phyloP scores from a whole-genome alignment of 2,113 vertebrate species.

The Mus musculus region DNA sequence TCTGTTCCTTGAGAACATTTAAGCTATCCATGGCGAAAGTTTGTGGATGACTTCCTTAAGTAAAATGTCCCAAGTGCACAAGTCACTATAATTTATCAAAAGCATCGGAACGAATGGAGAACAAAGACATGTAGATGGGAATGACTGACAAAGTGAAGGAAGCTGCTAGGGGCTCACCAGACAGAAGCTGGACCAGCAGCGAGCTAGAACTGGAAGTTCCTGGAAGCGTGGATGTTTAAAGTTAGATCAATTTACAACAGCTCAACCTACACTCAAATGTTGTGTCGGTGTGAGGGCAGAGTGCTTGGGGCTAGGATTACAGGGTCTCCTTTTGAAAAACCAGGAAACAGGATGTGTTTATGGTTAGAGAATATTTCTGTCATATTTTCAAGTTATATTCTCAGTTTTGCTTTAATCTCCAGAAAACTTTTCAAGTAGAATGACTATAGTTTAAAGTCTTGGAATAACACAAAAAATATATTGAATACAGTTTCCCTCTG shows the following conservation, averaged over 20 bases:
- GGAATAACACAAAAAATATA: background rate
- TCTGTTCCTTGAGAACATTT: background rate
- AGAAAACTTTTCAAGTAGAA: slow-evolving; percentile 12
- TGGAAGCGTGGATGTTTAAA: background rate
- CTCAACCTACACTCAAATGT: background rate
- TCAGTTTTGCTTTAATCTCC: background rate
- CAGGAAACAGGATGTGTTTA: background rate
- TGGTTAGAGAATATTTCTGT: slow-evolving; percentile 33
- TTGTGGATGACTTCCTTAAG: background rate
- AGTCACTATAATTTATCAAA: slow-evolving; percentile 43
- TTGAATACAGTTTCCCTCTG: background rate
- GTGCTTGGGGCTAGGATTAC: background rate
- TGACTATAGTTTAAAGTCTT: slow-evolving; percentile 46
- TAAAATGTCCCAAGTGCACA: slow-evolving; percentile 30
- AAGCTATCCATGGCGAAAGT: background rate
- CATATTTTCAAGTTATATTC: slow-evolving; percentile 36
- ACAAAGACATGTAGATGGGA: background rate
- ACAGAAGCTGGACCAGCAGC: background rate
- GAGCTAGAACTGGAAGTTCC: background rate
- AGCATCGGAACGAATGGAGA: slow-evolving; percentile 6
- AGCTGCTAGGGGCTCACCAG: background rate
- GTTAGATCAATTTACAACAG: slow-evolving; percentile 41
- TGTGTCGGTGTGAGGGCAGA: background rate
- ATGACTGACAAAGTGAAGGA: background rate
- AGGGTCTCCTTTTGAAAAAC: background rate